Percentiles rank a stretch among this genome's conserved stretches.
Evolutionary conservation across 1,140 invertebrate species (phyloP).

Genomic region (Magallana angulata): DNA sequence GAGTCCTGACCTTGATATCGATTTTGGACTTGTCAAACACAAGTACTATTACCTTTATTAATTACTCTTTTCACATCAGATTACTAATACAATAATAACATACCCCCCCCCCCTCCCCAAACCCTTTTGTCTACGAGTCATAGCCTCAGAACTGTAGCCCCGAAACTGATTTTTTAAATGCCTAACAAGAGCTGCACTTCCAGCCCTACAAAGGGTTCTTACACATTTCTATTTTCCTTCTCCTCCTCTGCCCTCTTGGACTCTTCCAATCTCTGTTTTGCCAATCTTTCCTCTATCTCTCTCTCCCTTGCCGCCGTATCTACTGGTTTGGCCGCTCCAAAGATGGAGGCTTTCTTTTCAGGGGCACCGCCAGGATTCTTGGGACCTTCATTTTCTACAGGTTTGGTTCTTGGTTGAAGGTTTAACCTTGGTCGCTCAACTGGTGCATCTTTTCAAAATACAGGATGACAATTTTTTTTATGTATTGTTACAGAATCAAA

Average conservation of each 20-base stretch:
- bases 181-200: too few species aligned
- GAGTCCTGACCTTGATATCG: too few species aligned
- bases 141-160: too few species aligned
- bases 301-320: slow-evolving; percentile 91
- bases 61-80: too few species aligned
- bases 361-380: not conserved
- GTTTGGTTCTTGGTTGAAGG: slow-evolving; percentile 87
- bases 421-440: slow-evolving; percentile 86
- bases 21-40: too few species aligned
- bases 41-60: too few species aligned
- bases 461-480: not conserved
- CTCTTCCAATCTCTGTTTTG: slow-evolving; percentile 76
- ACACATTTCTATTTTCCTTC: slow-evolving; percentile 63
- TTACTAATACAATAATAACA: too few species aligned
- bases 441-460: slow-evolving; percentile 62
- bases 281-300: slow-evolving; percentile 83
- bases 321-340: slow-evolving; percentile 93
- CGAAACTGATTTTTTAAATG: too few species aligned
- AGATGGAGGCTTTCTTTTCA: slow-evolving; percentile 65
- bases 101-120: too few species aligned
- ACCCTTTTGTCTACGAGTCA: too few species aligned
- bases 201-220: not conserved
- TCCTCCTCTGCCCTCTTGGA: slow-evolving; percentile 63
- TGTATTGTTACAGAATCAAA: not conserved
- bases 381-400: slow-evolving; percentile 82